Evolutionary conservation across 2,888 invertebrate species (phyloP), one percentile per base, ranked within the genome.

Genomic region (Aplocera efformata): DNA sequence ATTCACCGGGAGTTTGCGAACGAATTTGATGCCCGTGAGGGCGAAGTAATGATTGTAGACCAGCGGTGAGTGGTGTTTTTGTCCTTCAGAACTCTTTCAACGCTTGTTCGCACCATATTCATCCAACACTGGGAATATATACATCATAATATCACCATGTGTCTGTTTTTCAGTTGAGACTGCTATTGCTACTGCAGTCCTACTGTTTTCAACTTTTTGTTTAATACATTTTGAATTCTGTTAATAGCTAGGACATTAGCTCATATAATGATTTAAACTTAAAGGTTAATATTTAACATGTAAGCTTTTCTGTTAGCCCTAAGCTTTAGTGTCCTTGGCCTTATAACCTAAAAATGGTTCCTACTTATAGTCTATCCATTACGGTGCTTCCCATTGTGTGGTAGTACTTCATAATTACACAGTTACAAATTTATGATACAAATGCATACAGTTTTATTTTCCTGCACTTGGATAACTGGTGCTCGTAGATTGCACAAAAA

Each of bases 11-110:
- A 96, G 75, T 95, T 96, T 79, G 84, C 90, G 28, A 89, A 88
- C 31, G 96, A 96, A 71, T 81, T 95, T 7, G 82, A 88, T 31
- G 67, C 81, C 1, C 92, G 94, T 62, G 92, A 94, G 66, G 89
- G 91, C 38, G 95, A 96, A 80, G 82, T 95, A 7, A 85, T 91
- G 46, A 79, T 91, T 33, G 92, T 95, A 42, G 92, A 95, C 64
- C 90, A 91, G 46, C 89, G 91, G 73, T 88, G 92, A 56, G 88
- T 84, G 20, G 30, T 53, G 34, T 34, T 51, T 50, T 54, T 35
- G 32, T 11, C 1, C 38, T 50, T 53, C 33, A 52, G 41, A 47
- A 26, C 25, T 24, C 17, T 10, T 10, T 36, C 13, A 6, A 11
- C 23, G 7, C 20, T 21, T 28, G 41, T 34, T 40, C 20, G 10